Conservation (phyloP, 2,797 vertebrate species). For the Girardinus metallicus region DNA sequence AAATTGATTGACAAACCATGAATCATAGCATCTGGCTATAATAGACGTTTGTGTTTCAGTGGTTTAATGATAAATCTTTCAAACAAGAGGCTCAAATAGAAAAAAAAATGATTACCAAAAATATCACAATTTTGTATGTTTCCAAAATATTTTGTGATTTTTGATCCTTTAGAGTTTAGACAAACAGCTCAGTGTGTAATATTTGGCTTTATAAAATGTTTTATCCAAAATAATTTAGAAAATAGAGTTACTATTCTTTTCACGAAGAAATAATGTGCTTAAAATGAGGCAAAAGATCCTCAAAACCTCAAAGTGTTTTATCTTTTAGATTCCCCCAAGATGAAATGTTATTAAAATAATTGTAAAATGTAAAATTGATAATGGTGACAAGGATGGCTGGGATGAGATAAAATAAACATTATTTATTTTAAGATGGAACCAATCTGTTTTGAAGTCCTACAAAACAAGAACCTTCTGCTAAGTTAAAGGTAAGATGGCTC, state of each 20-base stretch:
- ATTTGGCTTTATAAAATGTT: background rate
- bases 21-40: background rate
- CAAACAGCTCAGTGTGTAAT: background rate
- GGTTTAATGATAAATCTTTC: background rate
- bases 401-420: background rate
- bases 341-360: background rate
- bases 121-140: background rate
- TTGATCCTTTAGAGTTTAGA: background rate
- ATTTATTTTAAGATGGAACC: background rate
- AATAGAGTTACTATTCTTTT: background rate
- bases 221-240: background rate
- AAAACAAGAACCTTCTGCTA: background rate
- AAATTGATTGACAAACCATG: background rate
- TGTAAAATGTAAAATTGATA: background rate
- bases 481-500: background rate
- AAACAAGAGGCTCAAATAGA: background rate
- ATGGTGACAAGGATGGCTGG: background rate
- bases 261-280: background rate
- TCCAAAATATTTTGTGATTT: background rate
- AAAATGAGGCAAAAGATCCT: background rate
- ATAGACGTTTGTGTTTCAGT: background rate
- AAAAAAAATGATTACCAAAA: background rate
- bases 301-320: background rate
- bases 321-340: background rate
- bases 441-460: background rate